phyloP scores from a whole-genome alignment of 1,140 invertebrate species.

The Pachypsylla venusta region DNA sequence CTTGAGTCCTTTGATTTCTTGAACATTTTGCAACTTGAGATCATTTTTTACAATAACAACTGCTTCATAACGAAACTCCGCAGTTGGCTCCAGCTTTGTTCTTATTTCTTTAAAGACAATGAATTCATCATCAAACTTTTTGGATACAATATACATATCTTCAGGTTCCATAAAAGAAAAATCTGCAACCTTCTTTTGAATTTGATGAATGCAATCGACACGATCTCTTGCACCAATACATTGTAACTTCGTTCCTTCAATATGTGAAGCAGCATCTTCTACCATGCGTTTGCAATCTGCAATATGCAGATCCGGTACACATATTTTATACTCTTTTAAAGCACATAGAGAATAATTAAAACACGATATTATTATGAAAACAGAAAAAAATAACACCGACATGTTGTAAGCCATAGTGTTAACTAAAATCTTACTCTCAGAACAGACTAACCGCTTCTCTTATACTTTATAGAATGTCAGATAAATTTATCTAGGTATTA shows the following conservation, averaged over 20 bases:
- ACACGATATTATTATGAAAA: conserved; percentile 1
- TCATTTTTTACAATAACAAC: conserved; percentile 59
- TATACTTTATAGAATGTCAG: too few relatives aligned
- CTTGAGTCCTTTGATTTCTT: conserved; percentile 48
- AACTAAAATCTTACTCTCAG: too few relatives aligned
- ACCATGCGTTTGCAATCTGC: not conserved
- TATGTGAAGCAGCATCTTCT: not conserved
- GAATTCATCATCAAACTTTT: conserved; percentile 44
- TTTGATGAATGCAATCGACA: conserved; percentile 54
- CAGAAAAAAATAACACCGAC: not conserved
- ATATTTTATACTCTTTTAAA: not conserved
- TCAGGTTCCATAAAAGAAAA: conserved; percentile 65
- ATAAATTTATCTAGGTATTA: too few relatives aligned
- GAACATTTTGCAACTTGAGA: conserved; percentile 42
- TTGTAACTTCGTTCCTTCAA: not conserved
- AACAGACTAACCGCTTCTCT: too few relatives aligned
- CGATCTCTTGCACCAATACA: conserved; percentile 29
- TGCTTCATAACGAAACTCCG: conserved; percentile 57
- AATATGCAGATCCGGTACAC: not conserved
- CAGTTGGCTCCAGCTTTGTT: conserved; percentile 42
- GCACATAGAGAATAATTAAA: not conserved
- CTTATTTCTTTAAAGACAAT: conserved; percentile 51
- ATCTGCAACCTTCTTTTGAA: conserved; percentile 58
- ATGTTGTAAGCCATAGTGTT: too few relatives aligned
- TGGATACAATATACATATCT: conserved; percentile 64